phyloP scores from a whole-genome alignment of 2,113 vertebrate genomes.

The Stigmatopora argus region DNA sequence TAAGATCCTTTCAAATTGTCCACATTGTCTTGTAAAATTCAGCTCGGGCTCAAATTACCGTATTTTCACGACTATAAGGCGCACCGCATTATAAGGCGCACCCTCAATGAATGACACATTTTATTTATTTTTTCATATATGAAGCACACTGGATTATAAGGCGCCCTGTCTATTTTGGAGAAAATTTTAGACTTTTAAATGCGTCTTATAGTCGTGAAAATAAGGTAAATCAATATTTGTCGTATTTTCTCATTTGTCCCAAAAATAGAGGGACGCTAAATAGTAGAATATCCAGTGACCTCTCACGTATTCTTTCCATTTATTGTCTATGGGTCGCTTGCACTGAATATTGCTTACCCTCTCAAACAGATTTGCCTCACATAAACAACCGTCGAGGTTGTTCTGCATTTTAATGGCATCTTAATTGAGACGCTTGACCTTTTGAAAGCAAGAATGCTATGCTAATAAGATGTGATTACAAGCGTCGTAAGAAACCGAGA shows the following conservation, averaged over 20 bases:
- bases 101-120: too few relatives aligned
- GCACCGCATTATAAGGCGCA: too few relatives aligned
- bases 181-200: too few relatives aligned
- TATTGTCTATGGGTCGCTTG: not conserved
- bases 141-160: too few relatives aligned
- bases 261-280: constrained; percentile 13
- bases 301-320: constrained; percentile 14
- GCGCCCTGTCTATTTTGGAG: too few relatives aligned
- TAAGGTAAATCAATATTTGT: too few relatives aligned
- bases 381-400: constrained; percentile 14
- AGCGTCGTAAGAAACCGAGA: not conserved
- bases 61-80: too few relatives aligned
- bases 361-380: constrained; percentile 1
- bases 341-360: not conserved
- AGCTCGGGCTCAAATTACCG: too few relatives aligned
- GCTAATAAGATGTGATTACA: not conserved
- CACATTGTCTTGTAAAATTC: too few relatives aligned
- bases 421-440: constrained; percentile 15
- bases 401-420: constrained; percentile 4
- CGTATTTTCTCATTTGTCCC: not conserved
- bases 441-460: constrained; percentile 6
- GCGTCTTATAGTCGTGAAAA: too few relatives aligned
- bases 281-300: constrained; percentile 20
- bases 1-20: too few relatives aligned
- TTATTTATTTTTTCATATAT: too few relatives aligned